Conservation (phyloP, 2,113 vertebrate species). For the Lipotes vexillifer region DNA sequence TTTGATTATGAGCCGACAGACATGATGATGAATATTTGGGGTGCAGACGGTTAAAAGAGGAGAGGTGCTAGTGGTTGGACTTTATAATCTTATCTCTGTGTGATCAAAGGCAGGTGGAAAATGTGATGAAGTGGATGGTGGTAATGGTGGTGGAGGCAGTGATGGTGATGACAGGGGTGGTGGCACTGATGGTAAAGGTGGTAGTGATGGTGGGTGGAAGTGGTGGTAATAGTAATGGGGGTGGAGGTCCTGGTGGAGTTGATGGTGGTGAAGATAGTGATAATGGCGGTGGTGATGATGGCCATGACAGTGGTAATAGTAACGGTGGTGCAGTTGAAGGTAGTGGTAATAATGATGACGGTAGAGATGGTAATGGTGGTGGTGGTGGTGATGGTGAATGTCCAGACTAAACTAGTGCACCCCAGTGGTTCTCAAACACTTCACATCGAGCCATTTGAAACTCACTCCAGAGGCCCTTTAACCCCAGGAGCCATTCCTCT, state of each 20-base stretch:
- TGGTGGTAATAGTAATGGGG: rapidly evolving
- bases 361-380: rapidly evolving
- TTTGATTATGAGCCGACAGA: neutral
- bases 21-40: neutral
- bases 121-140: neutral
- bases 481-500: neutral
- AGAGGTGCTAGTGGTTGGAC: neutral
- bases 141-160: rapidly evolving
- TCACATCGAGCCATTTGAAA: neutral
- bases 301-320: rapidly evolving
- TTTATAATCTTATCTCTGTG: neutral
- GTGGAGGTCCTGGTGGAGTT: rapidly evolving
- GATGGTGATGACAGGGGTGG: neutral
- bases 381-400: too few relatives aligned
- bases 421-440: neutral
- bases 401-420: neutral
- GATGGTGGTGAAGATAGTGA: rapidly evolving
- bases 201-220: too few relatives aligned
- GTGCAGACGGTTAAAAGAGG: neutral
- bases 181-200: rapidly evolving
- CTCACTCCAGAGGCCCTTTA: neutral
- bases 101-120: neutral
- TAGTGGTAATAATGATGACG: rapidly evolving
- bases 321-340: rapidly evolving
- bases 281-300: rapidly evolving